Conservation (phyloP, 1,140 invertebrate species). For the Littorina saxatilis region DNA sequence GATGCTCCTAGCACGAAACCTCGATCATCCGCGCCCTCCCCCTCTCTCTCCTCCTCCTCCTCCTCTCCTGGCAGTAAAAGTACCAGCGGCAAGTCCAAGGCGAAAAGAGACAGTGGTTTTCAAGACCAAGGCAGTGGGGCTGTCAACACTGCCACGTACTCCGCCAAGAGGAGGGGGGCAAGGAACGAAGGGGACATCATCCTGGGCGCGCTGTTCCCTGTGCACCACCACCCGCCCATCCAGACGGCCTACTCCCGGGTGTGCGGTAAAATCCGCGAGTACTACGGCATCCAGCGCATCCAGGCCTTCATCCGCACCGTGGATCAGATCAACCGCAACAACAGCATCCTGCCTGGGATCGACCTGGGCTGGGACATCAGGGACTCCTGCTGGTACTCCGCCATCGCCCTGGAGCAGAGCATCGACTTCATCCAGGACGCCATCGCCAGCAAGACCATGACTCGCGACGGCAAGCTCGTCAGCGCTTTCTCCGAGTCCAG, state of each 20-base stretch:
- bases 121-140: too few species aligned
- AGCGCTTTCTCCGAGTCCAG: not conserved
- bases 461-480: slow-evolving; percentile 23
- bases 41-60: too few species aligned
- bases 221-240: slow-evolving; percentile 82
- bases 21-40: too few species aligned
- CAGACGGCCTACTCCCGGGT: slow-evolving; percentile 63
- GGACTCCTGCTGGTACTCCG: slow-evolving; percentile 88
- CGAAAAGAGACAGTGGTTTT: too few species aligned
- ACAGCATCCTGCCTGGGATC: slow-evolving; percentile 78
- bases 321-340: slow-evolving; percentile 78
- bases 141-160: not conserved
- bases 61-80: too few species aligned
- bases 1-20: too few species aligned
- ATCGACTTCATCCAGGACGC: slow-evolving; percentile 85
- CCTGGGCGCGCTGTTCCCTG: slow-evolving; percentile 84
- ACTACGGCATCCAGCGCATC: slow-evolving; percentile 87
- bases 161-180: slow-evolving; percentile 9
- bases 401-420: slow-evolving; percentile 86
- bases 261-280: slow-evolving; percentile 79
- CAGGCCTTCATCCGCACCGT: slow-evolving; percentile 82
- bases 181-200: slow-evolving; percentile 81
- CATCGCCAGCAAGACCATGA: slow-evolving; percentile 71
- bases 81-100: too few species aligned
- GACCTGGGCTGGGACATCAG: slow-evolving; percentile 86